A percentile compares a stretch with the other conserved stretches of the same genome.
phyloP scores from a whole-genome alignment of 2,113 vertebrate genomes.

The Bombycilla garrulus region DNA sequence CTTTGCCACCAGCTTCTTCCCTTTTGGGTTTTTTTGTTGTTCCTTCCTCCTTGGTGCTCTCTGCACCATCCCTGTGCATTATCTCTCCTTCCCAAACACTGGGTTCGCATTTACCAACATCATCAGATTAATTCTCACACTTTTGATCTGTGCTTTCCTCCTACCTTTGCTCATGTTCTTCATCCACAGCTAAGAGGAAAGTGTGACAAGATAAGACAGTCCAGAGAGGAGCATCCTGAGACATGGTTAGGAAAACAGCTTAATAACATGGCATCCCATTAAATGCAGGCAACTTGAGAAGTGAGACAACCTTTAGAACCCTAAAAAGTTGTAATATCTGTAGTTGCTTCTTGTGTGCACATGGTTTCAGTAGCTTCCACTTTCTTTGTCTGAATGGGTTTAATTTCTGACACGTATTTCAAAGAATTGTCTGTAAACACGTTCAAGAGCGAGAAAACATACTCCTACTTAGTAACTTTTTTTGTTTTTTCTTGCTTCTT shows the following conservation, averaged over 20 bases:
- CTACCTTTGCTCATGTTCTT: background rate
- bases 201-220: background rate
- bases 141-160: background rate
- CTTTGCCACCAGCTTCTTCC: conserved; percentile 4
- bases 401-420: background rate
- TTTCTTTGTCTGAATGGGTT: background rate
- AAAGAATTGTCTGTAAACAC: background rate
- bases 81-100: background rate
- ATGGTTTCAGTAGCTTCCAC: background rate
- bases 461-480: background rate
- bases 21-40: background rate
- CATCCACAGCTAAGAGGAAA: background rate
- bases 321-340: background rate
- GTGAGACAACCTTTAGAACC: background rate
- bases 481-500: background rate
- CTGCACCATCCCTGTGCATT: background rate
- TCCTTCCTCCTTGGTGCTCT: conserved; percentile 30
- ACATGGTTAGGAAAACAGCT: conserved; percentile 5
- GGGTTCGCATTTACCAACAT: background rate
- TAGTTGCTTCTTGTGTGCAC: background rate
- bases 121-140: background rate
- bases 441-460: background rate
- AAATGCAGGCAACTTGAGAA: background rate
- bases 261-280: background rate
- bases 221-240: background rate